Conservation (phyloP, 2,113 vertebrate genomes). For the Ictalurus punctatus region DNA sequence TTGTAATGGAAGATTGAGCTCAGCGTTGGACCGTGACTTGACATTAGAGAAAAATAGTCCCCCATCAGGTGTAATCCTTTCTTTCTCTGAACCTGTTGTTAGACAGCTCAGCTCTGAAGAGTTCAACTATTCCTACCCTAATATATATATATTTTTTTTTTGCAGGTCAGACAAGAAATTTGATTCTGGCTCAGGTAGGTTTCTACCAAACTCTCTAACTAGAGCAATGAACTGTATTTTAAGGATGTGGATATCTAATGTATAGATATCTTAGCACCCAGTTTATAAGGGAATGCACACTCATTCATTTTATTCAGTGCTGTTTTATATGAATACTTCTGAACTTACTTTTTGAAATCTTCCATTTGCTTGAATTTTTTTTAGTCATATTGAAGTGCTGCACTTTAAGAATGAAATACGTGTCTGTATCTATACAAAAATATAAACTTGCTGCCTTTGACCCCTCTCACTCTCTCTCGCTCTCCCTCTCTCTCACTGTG, state of each 20-base stretch:
- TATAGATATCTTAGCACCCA: not conserved
- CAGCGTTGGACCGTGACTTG: constrained; percentile 20
- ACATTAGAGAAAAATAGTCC: constrained; percentile 17
- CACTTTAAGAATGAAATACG: not conserved
- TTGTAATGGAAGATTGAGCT: constrained; percentile 22
- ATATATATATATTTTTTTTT: not conserved
- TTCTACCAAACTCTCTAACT: not conserved
- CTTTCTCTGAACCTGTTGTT: constrained; percentile 18
- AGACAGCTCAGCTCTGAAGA: not conserved
- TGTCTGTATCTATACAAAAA: not conserved
- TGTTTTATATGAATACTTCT: not conserved
- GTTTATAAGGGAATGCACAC: not conserved
- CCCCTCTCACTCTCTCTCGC: not conserved
- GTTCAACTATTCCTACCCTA: not conserved
- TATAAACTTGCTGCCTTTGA: constrained; percentile 27
- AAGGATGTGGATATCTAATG: not conserved
- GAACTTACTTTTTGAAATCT: not conserved
- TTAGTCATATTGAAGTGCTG: not conserved
- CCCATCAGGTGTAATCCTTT: constrained; percentile 19
- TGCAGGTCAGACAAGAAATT: constrained; percentile 91
- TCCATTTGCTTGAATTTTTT: not conserved
- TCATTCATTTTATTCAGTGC: too few relatives aligned
- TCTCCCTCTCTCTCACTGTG: not conserved
- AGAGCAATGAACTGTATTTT: not conserved
- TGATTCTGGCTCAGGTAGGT: constrained; percentile 96